A percentile compares a stretch with the other conserved stretches of the same genome.
Conservation (phyloP, 2,888 invertebrate genomes). For the Troides aeacus region DNA sequence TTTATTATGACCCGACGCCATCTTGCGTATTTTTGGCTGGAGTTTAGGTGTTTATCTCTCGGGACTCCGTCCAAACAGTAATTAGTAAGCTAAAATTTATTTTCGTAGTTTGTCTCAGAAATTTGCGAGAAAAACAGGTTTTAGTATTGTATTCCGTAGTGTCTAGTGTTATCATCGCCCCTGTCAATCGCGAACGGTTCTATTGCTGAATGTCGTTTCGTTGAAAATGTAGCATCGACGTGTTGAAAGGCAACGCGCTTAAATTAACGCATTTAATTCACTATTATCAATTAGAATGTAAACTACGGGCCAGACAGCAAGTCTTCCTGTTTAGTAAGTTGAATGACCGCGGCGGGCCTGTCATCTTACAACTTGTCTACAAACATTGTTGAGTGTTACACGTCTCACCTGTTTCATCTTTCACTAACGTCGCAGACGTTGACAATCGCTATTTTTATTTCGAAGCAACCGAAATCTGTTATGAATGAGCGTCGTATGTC, state of each 20-base stretch:
- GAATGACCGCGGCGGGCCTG: constrained; percentile 49
- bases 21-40: constrained; percentile 79
- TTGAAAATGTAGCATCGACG: constrained; percentile 24
- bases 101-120: constrained; percentile 52
- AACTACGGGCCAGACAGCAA: constrained; percentile 18
- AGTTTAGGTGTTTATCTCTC: constrained; percentile 79
- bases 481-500: constrained; percentile 57
- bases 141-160: constrained; percentile 8
- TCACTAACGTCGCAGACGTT: constrained; percentile 59
- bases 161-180: constrained; percentile 23
- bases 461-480: constrained; percentile 46
- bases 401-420: constrained; percentile 70
- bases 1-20: constrained; percentile 80
- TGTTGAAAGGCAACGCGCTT: constrained; percentile 29
- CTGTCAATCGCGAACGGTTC: constrained; percentile 4
- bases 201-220: constrained; percentile 5
- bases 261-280: constrained; percentile 23
- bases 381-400: constrained; percentile 45
- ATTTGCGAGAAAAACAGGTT: constrained; percentile 35
- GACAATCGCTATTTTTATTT: constrained; percentile 61
- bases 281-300: constrained; percentile 22
- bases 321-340: constrained; percentile 36
- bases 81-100: constrained; percentile 73
- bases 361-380: constrained; percentile 60
- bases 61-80: constrained; percentile 77